Percentiles rank a stretch among this genome's conserved stretches.
Conservation (phyloP, 2,113 vertebrate species). For the Butorides virescens region DNA sequence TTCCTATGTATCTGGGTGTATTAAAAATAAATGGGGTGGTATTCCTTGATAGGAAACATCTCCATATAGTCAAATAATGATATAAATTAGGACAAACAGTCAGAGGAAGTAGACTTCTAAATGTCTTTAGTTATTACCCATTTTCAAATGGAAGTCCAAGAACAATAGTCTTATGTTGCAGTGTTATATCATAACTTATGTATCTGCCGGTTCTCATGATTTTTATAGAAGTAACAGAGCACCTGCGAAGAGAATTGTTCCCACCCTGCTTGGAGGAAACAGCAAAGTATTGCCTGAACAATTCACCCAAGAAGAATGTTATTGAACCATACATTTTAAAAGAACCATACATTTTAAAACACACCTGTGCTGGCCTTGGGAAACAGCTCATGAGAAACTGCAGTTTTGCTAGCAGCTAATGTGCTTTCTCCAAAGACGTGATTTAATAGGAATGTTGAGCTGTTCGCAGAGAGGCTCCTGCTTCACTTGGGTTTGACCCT, state of each 20-base stretch:
- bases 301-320: neutral
- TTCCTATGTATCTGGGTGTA: neutral
- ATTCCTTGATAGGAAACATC: neutral
- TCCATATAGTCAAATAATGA: neutral
- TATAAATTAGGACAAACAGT: neutral
- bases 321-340: conserved; percentile 16
- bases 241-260: neutral
- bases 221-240: neutral
- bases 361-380: conserved; percentile 28
- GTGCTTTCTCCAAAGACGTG: neutral
- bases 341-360: conserved; percentile 14
- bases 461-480: neutral
- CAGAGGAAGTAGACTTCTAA: neutral
- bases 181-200: neutral
- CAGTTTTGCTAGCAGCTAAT: neutral
- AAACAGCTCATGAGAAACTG: neutral
- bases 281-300: neutral
- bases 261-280: neutral
- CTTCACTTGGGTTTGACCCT: neutral
- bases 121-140: neutral
- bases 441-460: conserved; percentile 51
- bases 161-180: neutral
- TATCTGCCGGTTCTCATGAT: neutral
- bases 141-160: neutral
- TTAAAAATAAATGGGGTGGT: neutral